These are phyloP conservation scores for Odontothrips loti DNA, from an alignment of 2,888 invertebrate species.

Conservation along the genomic window DNA sequence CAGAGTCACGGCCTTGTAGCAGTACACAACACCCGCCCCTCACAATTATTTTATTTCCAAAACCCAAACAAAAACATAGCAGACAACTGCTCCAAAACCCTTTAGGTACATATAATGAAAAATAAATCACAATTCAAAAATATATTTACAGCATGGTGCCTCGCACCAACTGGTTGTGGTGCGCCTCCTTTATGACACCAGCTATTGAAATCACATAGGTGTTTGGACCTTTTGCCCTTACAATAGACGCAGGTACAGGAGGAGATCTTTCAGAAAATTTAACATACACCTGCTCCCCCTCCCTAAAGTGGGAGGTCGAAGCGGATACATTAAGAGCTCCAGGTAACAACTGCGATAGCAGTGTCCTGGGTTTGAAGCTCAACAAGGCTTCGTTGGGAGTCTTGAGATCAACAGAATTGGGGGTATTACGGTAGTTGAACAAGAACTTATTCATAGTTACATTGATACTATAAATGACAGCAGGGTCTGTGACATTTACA, in stretches of 20 bases:
- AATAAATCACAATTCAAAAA: background rate
- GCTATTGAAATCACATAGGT: background rate
- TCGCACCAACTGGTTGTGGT: background rate
- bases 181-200: background rate
- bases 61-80: too few species aligned
- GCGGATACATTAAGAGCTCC: too few species aligned
- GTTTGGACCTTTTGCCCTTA: background rate
- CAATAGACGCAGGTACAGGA: background rate
- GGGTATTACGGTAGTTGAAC: conserved; percentile 34
- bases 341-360: background rate
- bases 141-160: background rate
- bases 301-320: background rate
- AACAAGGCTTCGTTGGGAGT: background rate
- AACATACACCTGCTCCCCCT: background rate
- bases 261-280: background rate
- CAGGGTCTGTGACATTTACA: conserved; percentile 37
- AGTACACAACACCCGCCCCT: too few species aligned
- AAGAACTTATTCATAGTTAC: conserved; percentile 31
- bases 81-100: too few species aligned
- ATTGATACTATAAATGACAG: conserved; percentile 28
- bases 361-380: background rate
- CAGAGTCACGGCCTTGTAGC: too few species aligned
- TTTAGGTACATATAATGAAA: too few species aligned
- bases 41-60: too few species aligned
- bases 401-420: background rate